Evolutionary conservation across 1,140 invertebrate genomes (phyloP), one percentile per base, ranked within the genome.

Genomic region (Sycobia sp.): DNA sequence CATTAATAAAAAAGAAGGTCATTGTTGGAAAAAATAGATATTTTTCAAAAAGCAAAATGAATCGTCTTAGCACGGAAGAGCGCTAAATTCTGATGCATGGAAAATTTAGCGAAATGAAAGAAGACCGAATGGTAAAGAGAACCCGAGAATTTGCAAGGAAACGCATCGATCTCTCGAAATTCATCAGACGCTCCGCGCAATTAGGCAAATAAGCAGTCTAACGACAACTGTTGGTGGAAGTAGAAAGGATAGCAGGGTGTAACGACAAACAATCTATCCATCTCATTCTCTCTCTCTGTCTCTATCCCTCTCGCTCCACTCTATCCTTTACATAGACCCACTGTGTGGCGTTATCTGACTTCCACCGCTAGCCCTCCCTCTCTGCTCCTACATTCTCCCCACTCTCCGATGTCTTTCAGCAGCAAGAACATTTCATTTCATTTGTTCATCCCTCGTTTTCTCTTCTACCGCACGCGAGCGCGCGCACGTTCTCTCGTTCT

Each of bases 181-280:
- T 78, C 77, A 80, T 79, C 71, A 71, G 72, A 59, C 66, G 62
- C 65, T 61, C 72, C 67, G 68, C 71, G 68, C 72, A 79, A 80
- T 80, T 79, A 80, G 74, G 76, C 74, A 79, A 79, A 80, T 80
- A 75, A 80, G 76, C 74, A 76, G 73, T 74, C 73, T 76, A 77
- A 76, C 73, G 73, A 71, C 66, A 70, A 77, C 70, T 71, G 41
- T 32, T 4, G 69, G 44, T 69, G 65, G 69, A 69, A 70, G 64
- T 44, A 55, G 58, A 67, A 69, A 65, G 69, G 66, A 70, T 69
- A 68, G 73, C 74, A 78, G 76, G 75, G 73, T 73, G 71, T 73
- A 76, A 74, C 75, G 75, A 77, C 76, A 79, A 78, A 79, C 76
- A 77, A 77, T 79, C 70, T 70, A 69, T 71, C 71, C 71, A 73